Base-by-base conservation (phyloP, 2,113 vertebrate genomes). In the Falco punctatus region DNA sequence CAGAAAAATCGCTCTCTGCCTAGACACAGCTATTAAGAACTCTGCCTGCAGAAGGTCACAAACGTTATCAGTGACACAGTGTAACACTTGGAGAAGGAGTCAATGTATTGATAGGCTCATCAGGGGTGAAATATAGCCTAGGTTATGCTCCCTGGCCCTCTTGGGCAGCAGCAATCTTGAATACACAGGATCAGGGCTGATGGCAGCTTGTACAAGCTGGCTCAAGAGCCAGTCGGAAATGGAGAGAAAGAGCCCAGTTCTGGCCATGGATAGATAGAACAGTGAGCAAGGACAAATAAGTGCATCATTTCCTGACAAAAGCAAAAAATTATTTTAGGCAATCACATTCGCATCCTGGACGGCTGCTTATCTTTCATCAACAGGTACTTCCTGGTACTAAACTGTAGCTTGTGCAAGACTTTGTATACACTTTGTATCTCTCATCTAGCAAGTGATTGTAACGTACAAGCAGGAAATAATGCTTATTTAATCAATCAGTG, bases 351-450 rank as follows among this genome's bases (percentile, higher is more conserved):
- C 70, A 58, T 73, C 54, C n/a, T 94, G 81, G 71, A 20, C 2
- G 57, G 52, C 44, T 88, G 71, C 86, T 94, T 97, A 96, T 95
- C 93, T 91, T 59, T 86, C 89, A 96, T 93, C 61, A 0, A 27
- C 85, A 92, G 81, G 85, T 96, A 97, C 91, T 94, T 97, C 94
- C 95, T 94, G 89, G 58, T 87, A 83, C 91, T n/a, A 38, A 93
- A 80, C 48, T 0, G 0, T 52, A 64, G 66, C 10, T 84, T 79
- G 57, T 84, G 83, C 84, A 89, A 92, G 57, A 40, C 26, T 88
- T 62, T 23, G 4, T 58, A 23, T 26, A 27, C 1, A 15, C 18
- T 75, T 86, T 28, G 3, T 42, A 13, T 48, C 52, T 90, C 44
- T 62, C 74, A 70, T 81, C 70, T 77, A 61, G 54, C 84, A 85